phyloP scores from a whole-genome alignment of 2,888 invertebrate species.

The Aquatica leii region DNA sequence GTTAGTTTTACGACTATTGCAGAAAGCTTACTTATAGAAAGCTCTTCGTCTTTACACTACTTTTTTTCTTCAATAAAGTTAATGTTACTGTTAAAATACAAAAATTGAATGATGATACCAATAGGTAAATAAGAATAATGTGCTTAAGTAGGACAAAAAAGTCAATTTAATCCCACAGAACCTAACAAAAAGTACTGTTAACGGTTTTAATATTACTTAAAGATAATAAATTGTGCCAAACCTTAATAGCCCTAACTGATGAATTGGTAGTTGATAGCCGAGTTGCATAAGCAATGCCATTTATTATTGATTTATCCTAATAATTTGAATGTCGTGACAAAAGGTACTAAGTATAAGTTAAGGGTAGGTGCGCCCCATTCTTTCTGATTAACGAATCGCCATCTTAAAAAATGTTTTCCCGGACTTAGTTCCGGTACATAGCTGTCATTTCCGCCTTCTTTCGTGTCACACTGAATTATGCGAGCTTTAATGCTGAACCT shows the following conservation, averaged over 20 bases:
- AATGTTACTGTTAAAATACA: too few relatives aligned
- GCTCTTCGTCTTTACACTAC: too few relatives aligned
- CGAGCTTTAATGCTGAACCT: conserved; percentile 53
- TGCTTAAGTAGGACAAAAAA: too few relatives aligned
- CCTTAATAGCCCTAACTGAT: conserved; percentile 13
- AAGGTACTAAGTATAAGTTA: conserved; percentile 56
- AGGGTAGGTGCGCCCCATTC: conserved; percentile 58
- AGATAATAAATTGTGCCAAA: not conserved
- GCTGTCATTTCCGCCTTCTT: conserved; percentile 57
- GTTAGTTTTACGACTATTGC: too few relatives aligned
- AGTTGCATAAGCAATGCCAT: conserved; percentile 22
- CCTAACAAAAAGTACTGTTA: not conserved
- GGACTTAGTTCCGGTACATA: conserved; percentile 56
- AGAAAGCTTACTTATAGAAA: too few relatives aligned
- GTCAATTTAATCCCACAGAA: not conserved
- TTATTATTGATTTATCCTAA: conserved; percentile 31
- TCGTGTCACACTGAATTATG: conserved; percentile 57
- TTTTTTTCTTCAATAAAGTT: too few relatives aligned
- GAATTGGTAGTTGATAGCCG: conserved; percentile 6
- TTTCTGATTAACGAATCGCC: conserved; percentile 59
- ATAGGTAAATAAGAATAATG: too few relatives aligned
- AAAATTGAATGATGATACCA: too few relatives aligned
- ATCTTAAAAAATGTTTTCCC: conserved; percentile 57
- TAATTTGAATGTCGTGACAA: conserved; percentile 55
- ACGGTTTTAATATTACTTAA: not conserved